Conservation (phyloP, 2,797 vertebrate species). For the Loris lydekkerianus region DNA sequence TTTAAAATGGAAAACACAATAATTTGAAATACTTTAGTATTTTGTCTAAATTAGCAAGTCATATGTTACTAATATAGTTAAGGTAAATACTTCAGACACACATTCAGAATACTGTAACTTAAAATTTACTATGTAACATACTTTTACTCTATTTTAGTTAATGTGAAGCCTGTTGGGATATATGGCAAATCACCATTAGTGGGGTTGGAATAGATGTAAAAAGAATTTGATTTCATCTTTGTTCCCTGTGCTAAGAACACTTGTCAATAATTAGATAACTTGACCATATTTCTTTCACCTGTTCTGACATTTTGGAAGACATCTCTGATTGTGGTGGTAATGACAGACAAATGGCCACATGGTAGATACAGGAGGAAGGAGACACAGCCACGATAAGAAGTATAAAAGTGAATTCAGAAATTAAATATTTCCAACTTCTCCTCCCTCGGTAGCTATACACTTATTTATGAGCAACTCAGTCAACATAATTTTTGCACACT, state of each 20-base stretch:
- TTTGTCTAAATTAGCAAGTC: conserved; percentile 20
- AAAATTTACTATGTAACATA: neutral
- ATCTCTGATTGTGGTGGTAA: neutral
- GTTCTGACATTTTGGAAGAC: neutral
- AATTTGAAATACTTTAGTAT: conserved; percentile 5
- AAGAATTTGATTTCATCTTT: conserved; percentile 2
- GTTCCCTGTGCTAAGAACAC: neutral
- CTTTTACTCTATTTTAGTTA: conserved; percentile 25
- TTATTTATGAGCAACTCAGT: neutral
- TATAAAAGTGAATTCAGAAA: neutral
- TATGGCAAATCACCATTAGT: neutral
- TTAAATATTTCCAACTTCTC: neutral
- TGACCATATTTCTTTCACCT: neutral
- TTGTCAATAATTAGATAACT: neutral
- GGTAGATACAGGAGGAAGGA: neutral
- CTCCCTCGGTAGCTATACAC: neutral
- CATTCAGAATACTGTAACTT: neutral
- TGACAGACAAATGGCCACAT: neutral
- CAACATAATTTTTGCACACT: neutral
- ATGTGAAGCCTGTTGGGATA: neutral
- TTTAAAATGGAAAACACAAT: neutral
- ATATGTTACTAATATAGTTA: conserved; percentile 5
- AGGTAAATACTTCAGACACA: neutral
- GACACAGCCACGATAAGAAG: neutral
- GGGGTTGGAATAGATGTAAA: neutral